Evolutionary conservation across 2,113 vertebrate genomes (phyloP).

Genomic region (Vimba vimba): DNA sequence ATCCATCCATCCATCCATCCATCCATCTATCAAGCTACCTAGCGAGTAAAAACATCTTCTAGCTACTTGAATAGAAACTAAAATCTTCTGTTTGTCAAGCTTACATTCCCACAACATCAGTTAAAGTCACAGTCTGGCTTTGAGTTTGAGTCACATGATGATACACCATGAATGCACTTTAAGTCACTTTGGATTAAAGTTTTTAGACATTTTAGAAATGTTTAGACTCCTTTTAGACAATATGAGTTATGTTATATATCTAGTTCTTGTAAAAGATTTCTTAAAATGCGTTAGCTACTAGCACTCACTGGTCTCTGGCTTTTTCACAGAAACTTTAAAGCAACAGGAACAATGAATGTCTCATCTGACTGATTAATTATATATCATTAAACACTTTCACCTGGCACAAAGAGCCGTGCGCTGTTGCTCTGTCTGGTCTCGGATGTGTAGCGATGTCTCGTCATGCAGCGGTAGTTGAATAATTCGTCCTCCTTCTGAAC

Average conservation of each 20-base stretch:
- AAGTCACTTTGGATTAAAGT: neutral
- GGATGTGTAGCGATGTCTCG: conserved; percentile 95
- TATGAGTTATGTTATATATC: neutral
- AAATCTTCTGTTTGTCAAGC: neutral
- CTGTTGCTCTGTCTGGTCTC: conserved; percentile 99
- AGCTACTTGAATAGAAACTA: too few relatives aligned
- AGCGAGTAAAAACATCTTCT: too few relatives aligned
- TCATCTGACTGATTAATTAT: neutral
- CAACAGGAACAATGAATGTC: conserved; percentile 3
- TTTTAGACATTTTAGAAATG: neutral
- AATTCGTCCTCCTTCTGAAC: conserved; percentile 98
- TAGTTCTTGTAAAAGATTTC: neutral
- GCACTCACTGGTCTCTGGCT: neutral
- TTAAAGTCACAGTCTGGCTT: neutral
- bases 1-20: neutral
- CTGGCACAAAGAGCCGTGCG: conserved; percentile 95
- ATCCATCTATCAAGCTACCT: rapidly evolving
- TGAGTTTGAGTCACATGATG: neutral
- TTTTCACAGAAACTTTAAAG: neutral
- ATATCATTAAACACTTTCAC: conserved; percentile 66
- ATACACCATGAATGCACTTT: neutral
- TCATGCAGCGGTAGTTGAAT: conserved; percentile 98
- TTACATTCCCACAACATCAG: neutral
- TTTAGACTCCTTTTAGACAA: neutral
- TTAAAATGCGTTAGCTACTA: neutral